Evolutionary conservation across 2,797 vertebrate species (phyloP), one percentile per base, ranked within the genome.

Genomic region (Anas flavirostris): DNA sequence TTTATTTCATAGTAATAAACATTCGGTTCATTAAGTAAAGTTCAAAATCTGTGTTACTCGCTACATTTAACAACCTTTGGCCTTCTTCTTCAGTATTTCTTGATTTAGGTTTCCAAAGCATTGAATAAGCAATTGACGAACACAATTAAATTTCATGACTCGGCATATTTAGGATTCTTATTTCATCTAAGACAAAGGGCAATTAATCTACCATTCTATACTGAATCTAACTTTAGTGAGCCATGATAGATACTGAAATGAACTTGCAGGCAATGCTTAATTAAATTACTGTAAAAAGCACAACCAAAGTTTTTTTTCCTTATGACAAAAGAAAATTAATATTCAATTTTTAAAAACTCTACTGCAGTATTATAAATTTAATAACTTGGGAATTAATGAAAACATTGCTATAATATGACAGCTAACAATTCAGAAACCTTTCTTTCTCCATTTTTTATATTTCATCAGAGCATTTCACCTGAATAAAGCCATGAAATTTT

Each of bases 81-180:
- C 96, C 96, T 88, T 91, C 92, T 96, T 90, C 86, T 96, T 93
- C 93, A 84, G 44, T 97, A 96, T 94, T 97, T 86, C 95, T 97
- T 95, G 82, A 96, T 97, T 98, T 86, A 91, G 95, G 96, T 98
- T 97, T 98, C 97, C 97, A 96, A 97, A 93, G 96, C 97, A 97
- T 85, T 98, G 98, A 97, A 98, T 98, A 97, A 98, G 98, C 97
- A 98, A 98, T 98, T 96, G 98, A 98, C 97, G 96, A 98, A 97
- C 97, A 98, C 98, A 98, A 98, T 98, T 98, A 98, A 98, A 98
- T 98, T 98, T 98, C 98, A 98, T 99, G 98, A 98, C 98, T 97
- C 96, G 95, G 98, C 98, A 98, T 98, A 98, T 99, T 98, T 98
- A 97, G 97, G 95, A 97, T 98, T 98, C 97, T 97, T 97, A 98